These are phyloP conservation scores for Idaea dimidiata DNA, from an alignment of 2,888 invertebrate genomes.

Conservation along the genomic window DNA sequence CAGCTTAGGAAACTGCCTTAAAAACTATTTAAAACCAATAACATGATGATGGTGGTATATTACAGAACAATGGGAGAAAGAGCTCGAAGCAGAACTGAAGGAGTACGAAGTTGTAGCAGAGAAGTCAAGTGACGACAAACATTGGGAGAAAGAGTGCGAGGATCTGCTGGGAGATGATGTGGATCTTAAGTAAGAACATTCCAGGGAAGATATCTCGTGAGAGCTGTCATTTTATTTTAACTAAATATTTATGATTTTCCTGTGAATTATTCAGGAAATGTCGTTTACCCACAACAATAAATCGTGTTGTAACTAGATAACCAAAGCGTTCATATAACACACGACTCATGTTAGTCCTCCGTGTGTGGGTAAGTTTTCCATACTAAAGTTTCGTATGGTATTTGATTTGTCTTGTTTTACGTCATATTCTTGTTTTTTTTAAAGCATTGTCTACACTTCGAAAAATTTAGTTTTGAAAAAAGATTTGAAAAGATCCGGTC, in stretches of 20 bases:
- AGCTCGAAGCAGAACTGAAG: slow-evolving; percentile 95
- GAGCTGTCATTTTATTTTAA: background rate
- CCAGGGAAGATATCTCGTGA: background rate
- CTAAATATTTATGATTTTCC: background rate
- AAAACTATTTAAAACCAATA: slow-evolving; percentile 4
- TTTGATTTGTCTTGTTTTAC: too few relatives aligned
- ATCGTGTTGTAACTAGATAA: too few relatives aligned
- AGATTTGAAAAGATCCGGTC: too few relatives aligned
- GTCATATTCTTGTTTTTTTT: too few relatives aligned
- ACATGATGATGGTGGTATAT: slow-evolving; percentile 20
- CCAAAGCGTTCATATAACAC: too few relatives aligned
- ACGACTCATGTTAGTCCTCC: too few relatives aligned
- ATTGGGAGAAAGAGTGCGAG: slow-evolving; percentile 87
- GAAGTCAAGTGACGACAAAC: slow-evolving; percentile 72
- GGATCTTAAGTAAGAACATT: slow-evolving; percentile 76
- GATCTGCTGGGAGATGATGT: slow-evolving; percentile 83
- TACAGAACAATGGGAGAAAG: slow-evolving; percentile 97
- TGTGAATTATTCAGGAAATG: slow-evolving; percentile 15
- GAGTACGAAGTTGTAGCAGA: slow-evolving; percentile 94
- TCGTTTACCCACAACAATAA: too few relatives aligned
- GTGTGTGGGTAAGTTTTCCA: too few relatives aligned
- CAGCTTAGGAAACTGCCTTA: background rate
- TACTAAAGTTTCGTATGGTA: too few relatives aligned
- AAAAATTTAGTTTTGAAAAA: too few relatives aligned
- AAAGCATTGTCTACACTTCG: too few relatives aligned